Evolutionary conservation across 92 coral and sea anemone genomes (phyloP).

Genomic region (Desmophyllum pertusum): DNA sequence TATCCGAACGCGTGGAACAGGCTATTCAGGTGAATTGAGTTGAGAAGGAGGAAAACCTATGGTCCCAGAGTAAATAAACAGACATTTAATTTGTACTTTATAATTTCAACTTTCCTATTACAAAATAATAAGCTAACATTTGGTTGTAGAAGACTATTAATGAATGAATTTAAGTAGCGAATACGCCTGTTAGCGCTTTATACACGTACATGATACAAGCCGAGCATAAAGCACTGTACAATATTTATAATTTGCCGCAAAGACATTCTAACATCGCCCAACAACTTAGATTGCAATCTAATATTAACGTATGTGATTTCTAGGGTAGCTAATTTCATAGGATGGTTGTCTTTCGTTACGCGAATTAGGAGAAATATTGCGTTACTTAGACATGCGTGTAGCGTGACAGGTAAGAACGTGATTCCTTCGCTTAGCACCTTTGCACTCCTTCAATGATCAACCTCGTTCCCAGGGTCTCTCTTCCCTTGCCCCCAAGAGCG

Average conservation of each 20-base stretch:
- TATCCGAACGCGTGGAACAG: no score
- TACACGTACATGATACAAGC: neutral
- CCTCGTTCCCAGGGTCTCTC: no score
- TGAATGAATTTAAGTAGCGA: neutral
- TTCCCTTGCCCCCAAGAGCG: no score
- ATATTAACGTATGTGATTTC: neutral
- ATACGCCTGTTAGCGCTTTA: neutral
- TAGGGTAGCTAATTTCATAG: neutral
- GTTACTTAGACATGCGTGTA: no score
- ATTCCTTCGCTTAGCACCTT: no score
- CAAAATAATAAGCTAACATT: neutral
- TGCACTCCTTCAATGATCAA: no score
- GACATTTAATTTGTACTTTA: neutral
- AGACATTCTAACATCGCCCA: neutral
- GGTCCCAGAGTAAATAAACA: neutral
- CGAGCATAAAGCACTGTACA: conserved; percentile 13
- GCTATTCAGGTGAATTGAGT: neutral
- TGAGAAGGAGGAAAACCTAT: neutral
- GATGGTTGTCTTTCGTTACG: neutral
- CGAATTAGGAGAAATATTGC: no score
- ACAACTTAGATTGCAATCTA: neutral
- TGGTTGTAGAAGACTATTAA: neutral
- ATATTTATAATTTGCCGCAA: neutral
- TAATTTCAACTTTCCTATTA: neutral
- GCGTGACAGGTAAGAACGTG: no score